Base-by-base conservation (phyloP, 2,113 vertebrate genomes). In the Tichodroma muraria region DNA sequence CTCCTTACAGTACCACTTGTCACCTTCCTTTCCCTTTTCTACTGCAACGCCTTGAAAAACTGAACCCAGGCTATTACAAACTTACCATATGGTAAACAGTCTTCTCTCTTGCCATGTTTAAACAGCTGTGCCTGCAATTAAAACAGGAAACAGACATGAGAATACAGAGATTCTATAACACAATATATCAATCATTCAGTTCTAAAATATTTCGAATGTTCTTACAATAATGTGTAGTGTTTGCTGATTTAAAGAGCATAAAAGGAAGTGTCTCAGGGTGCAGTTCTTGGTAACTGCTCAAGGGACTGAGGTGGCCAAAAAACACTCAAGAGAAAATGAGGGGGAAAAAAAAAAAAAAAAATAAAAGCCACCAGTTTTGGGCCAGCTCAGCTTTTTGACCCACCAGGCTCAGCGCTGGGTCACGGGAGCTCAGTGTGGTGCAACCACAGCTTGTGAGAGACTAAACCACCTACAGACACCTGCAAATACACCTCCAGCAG, bases 21-120 rank as follows among this genome's bases (percentile, higher is more conserved):
- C 7, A 77, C 30, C 30, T 38, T 93, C 50, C 28, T 84, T 68
- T 52, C 28, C 13, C 22, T 84, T 90, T 80, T 61, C 69, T 30
- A 19, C 9, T 65, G 28, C 54, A 65, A 72, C 20, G 12, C 18
- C 6, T 90, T 84, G 49, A 66, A 65, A 75, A 76, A 64, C 9
- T 37, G 35, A 60, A n/a, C 47, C 30, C 47, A 66, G 49, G 63
- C 21, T 57, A 30, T 59, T 60, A 23, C 13, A 79, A 54, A 96
- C 98, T 95, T 97, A 99, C 99, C 99, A 16, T 99, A 99, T 5
- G 98, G 99, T 38, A 99, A 98, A 88, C 99, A 98, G 83, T 99
- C 99, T 85, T 99, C 99, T 82, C 99, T 98, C 94, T 99, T 99
- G 61, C 99, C 99, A 93, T 99, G 99, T 89, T 99, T 99, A 93